Percentiles rank a stretch among this genome's conserved stretches.
phyloP scores from a whole-genome alignment of 2,797 vertebrate species.

The Iguana delicatissima region DNA sequence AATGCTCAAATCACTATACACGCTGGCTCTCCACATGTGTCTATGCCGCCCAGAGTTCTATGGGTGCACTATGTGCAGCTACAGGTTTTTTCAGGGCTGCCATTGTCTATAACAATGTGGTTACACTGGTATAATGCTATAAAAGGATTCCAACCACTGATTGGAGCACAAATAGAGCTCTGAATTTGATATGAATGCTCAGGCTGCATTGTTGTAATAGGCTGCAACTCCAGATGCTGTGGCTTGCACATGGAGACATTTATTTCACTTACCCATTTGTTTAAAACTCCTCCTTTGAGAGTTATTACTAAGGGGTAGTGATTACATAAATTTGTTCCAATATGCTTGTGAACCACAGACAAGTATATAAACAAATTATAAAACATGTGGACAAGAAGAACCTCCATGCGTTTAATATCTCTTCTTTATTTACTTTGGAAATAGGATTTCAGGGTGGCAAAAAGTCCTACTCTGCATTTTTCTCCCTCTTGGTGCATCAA shows the following conservation, averaged over 20 bases:
- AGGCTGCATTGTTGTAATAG: slow-evolving; percentile 13
- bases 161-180: neutral
- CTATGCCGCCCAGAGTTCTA: too few relatives aligned
- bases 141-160: neutral
- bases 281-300: slow-evolving; percentile 26
- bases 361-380: slow-evolving; percentile 44
- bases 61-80: too few relatives aligned
- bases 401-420: slow-evolving; percentile 43
- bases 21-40: too few relatives aligned
- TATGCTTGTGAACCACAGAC: slow-evolving; percentile 14
- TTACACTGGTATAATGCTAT: too few relatives aligned
- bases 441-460: slow-evolving; percentile 68
- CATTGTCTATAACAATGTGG: neutral
- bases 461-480: slow-evolving; percentile 70
- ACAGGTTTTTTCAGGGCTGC: too few relatives aligned
- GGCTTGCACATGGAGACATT: neutral
- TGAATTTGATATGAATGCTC: neutral
- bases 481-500: slow-evolving; percentile 72
- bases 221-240: neutral
- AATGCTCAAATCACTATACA: too few relatives aligned
- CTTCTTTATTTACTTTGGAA: slow-evolving; percentile 63
- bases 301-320: slow-evolving; percentile 27
- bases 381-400: slow-evolving; percentile 45
- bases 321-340: slow-evolving; percentile 45
- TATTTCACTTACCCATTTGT: slow-evolving; percentile 32